Evolutionary conservation across 2,113 vertebrate species (phyloP).

Genomic region (Mormyrus lacerda): DNA sequence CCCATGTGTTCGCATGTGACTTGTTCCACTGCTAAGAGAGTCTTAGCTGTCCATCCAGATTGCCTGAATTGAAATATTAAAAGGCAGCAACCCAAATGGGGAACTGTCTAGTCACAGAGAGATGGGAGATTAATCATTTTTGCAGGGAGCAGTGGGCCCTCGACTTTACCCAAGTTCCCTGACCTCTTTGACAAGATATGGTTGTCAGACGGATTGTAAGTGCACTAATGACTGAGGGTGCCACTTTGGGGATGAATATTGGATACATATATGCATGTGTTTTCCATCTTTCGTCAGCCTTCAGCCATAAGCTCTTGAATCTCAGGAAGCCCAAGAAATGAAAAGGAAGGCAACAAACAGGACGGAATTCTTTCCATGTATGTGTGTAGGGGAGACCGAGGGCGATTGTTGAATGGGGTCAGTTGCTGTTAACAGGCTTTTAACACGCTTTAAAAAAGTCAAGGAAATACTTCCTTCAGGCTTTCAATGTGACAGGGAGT

Average conservation of each 20-base stretch:
- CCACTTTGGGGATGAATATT: conserved; percentile 57
- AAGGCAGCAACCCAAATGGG: background rate
- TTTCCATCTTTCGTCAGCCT: conserved; percentile 20
- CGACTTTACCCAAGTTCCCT: background rate
- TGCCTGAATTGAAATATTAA: background rate
- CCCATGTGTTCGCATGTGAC: background rate
- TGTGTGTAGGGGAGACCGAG: background rate
- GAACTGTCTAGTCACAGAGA: background rate
- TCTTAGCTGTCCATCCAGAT: background rate
- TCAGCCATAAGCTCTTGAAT: conserved; percentile 21
- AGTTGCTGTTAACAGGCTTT: background rate
- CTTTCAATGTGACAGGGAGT: background rate
- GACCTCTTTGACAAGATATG: conserved; percentile 27
- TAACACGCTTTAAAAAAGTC: background rate
- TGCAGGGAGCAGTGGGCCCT: background rate
- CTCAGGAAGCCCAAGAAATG: background rate
- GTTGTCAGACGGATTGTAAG: conserved; percentile 45
- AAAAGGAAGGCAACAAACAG: conserved; percentile 5
- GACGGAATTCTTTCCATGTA: background rate
- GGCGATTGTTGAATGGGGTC: background rate
- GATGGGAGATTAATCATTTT: conserved; percentile 15
- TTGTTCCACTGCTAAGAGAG: background rate
- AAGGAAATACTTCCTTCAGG: background rate
- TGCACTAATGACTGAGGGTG: conserved; percentile 55
- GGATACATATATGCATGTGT: conserved; percentile 39